Evolutionary conservation across 1,140 invertebrate species (phyloP).

Genomic region (Diabrotica undecimpunctata): DNA sequence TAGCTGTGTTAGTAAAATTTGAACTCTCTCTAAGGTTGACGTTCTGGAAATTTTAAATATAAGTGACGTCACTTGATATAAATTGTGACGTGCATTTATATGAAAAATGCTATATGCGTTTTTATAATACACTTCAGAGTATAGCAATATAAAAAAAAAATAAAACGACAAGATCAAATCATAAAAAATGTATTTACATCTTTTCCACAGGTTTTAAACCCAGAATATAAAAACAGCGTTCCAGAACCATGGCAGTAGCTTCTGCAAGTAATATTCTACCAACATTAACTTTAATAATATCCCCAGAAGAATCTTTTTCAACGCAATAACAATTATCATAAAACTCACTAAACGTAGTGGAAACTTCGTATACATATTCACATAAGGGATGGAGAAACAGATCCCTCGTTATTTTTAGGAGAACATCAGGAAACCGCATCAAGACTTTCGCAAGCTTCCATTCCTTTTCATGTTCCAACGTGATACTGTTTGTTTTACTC

Average conservation of each 20-base stretch:
- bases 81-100: no score
- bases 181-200: slow-evolving; percentile 65
- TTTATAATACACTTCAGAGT: no score
- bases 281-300: slow-evolving; percentile 81
- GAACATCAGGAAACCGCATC: slow-evolving; percentile 82
- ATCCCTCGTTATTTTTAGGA: slow-evolving; percentile 80
- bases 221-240: slow-evolving; percentile 83
- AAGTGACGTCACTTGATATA: no score
- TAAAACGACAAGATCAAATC: no score
- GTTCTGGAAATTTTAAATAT: no score
- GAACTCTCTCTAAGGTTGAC: no score
- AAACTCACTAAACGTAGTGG: slow-evolving; percentile 92
- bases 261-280: slow-evolving; percentile 88
- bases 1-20: no score
- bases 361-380: slow-evolving; percentile 93
- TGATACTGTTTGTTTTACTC: slow-evolving; percentile 55
- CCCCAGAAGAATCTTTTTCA: slow-evolving; percentile 78
- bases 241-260: slow-evolving; percentile 84
- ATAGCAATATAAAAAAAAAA: no score
- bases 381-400: slow-evolving; percentile 87
- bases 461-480: slow-evolving; percentile 87
- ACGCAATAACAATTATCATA: slow-evolving; percentile 98
- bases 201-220: slow-evolving; percentile 87
- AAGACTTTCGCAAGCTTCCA: slow-evolving; percentile 91
- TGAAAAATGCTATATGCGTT: no score